Percentiles rank a stretch among this genome's conserved stretches.
These are phyloP conservation scores for Pelecanoides urinatrix DNA, from an alignment of 2,113 vertebrate species.

Conservation along the genomic window DNA sequence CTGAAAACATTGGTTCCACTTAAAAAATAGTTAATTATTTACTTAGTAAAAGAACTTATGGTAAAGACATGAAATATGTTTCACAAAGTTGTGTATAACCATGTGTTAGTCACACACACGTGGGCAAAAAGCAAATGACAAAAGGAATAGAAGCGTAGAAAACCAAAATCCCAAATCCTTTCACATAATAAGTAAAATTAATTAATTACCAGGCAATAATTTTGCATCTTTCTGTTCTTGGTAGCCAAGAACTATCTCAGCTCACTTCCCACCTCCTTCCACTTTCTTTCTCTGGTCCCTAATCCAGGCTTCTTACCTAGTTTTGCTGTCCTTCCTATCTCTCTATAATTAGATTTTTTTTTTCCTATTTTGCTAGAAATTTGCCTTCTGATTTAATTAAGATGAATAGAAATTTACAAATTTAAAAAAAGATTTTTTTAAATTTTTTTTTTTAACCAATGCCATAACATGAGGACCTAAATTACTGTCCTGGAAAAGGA, in stretches of 20 bases:
- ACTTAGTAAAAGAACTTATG: background rate
- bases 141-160: background rate
- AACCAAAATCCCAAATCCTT: background rate
- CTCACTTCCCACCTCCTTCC: background rate
- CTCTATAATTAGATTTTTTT: background rate
- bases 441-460: background rate
- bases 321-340: background rate
- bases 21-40: background rate
- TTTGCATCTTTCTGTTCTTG: background rate
- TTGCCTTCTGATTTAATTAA: background rate
- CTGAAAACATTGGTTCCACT: background rate
- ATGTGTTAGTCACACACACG: background rate
- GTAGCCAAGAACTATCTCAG: background rate
- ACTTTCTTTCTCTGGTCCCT: background rate
- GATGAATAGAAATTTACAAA: background rate
- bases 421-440: background rate
- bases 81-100: background rate
- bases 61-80: background rate
- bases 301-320: background rate
- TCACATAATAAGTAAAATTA: background rate
- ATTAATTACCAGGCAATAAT: background rate
- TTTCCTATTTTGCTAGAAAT: background rate
- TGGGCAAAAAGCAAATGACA: background rate
- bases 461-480: background rate
- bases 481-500: background rate